These are phyloP conservation scores for Epinotia brunnichana DNA, from an alignment of 2,888 invertebrate species.

Conservation along the genomic window DNA sequence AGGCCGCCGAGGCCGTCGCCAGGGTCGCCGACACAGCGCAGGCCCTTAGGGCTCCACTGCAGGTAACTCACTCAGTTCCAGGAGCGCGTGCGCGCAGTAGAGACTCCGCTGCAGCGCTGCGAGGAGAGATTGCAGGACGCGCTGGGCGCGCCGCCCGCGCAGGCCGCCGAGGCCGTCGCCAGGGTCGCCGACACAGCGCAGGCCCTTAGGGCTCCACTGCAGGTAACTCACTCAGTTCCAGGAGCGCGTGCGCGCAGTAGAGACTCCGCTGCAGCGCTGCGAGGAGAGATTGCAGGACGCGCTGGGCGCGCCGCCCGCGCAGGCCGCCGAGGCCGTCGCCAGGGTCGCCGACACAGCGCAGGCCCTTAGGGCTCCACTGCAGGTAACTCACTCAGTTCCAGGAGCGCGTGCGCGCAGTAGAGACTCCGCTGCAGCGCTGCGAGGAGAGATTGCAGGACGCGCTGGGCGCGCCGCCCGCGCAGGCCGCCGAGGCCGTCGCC, in stretches of 20 bases:
- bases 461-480: conserved; percentile 88
- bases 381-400: too few species aligned
- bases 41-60: conserved; percentile 89
- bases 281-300: conserved; percentile 88
- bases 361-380: conserved; percentile 89
- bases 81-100: conserved; percentile 92
- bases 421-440: conserved; percentile 92
- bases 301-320: conserved; percentile 88
- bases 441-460: conserved; percentile 88
- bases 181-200: conserved; percentile 91
- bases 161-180: conserved; percentile 94
- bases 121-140: conserved; percentile 88
- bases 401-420: conserved; percentile 92
- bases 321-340: conserved; percentile 94
- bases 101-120: conserved; percentile 92
- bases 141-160: conserved; percentile 88
- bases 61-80: too few species aligned
- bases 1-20: conserved; percentile 94
- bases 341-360: conserved; percentile 91
- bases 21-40: conserved; percentile 91
- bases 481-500: conserved; percentile 94
- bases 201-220: conserved; percentile 89
- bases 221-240: too few species aligned
- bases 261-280: conserved; percentile 92
- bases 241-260: conserved; percentile 92